Base-by-base conservation (phyloP, 2,797 vertebrate species). In the Phalloptychus januarius region DNA sequence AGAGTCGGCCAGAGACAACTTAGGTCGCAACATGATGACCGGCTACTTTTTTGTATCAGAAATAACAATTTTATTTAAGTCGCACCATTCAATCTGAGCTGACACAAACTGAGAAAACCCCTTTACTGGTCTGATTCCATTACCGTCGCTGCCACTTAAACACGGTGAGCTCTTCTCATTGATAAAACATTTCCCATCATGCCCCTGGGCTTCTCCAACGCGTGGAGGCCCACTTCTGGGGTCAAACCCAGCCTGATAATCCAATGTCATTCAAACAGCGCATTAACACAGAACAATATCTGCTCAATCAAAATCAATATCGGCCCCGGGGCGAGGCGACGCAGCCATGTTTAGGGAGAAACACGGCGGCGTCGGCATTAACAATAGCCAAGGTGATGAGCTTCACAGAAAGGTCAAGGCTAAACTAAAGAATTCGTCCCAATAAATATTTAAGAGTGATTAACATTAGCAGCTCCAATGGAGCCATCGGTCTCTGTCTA, bases 401-500 rank as follows among this genome's bases (percentile, higher is more conserved):
- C 91, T 88, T 80, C 80, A 81, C 71, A 65, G 82, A 95, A 95
- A 96, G 96, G 95, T 96, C 96, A 95, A 93, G 88, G 92, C 93
- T 86, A 94, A 96, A 95, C 92, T 95, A 95, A 95, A 95, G 89
- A 92, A 90, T 87, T 93, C 84, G 85, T 75, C 83, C 92, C 94
- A 91, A 95, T 95, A 95, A 96, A 96, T 96, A 95, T 95, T 95
- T 94, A 93, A 95, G 87, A 89, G 81, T 94, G 94, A 95, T 96
- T 95, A 95, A 91, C 90, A 93, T 93, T 92, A 92, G 89, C 85
- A 31, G 85, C 63, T 73, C 87, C 94, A 94, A 95, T 96, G 92
- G 95, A 95, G 92, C 85, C 91, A 91, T 94, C 88, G 83, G 79
- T 91, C 88, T 91, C 72, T 69, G 82, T 81, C 69, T 0, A 78